Percentiles rank a stretch among this genome's conserved stretches.
Evolutionary conservation across 2,113 vertebrate genomes (phyloP).

Genomic region (Brachyhypopomus gauderio): DNA sequence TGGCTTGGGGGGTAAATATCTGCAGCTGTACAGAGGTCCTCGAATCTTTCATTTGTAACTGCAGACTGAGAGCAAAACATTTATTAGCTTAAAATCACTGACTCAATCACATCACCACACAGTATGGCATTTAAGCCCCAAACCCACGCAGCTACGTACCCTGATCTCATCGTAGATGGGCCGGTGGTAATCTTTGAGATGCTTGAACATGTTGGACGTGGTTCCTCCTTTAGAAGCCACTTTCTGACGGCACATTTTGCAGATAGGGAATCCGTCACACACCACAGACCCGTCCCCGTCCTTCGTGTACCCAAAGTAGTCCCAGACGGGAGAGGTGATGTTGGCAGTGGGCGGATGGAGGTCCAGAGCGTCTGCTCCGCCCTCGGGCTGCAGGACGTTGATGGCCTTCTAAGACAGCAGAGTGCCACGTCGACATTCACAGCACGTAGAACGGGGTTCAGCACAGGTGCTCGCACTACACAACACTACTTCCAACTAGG

Average conservation of each 20-base stretch:
- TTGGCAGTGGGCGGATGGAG: constrained; percentile 23
- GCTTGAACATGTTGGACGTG: constrained; percentile 50
- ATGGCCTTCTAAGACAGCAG: constrained; percentile 14
- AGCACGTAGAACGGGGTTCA: background rate
- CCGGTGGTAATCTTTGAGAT: constrained; percentile 39
- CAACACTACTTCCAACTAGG: too few relatives aligned
- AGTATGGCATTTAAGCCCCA: too few relatives aligned
- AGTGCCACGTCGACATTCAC: background rate
- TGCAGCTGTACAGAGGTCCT: background rate
- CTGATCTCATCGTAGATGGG: constrained; percentile 16
- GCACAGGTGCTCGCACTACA: too few relatives aligned
- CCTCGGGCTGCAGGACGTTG: constrained; percentile 5
- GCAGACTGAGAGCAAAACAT: constrained; percentile 20
- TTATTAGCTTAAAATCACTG: background rate
- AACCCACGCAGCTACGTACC: background rate
- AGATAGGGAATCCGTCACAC: constrained; percentile 38
- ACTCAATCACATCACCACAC: too few relatives aligned
- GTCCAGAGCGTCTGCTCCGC: background rate
- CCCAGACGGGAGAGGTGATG: constrained; percentile 38
- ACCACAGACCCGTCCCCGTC: constrained; percentile 34
- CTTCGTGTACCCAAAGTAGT: constrained; percentile 40
- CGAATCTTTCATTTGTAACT: constrained; percentile 39
- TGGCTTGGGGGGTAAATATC: constrained; percentile 14
- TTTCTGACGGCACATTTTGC: constrained; percentile 36
- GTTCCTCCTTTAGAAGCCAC: constrained; percentile 42